These are phyloP conservation scores for Hydrolagus colliei DNA, from an alignment of 2,797 vertebrate genomes.

Conservation along the genomic window DNA sequence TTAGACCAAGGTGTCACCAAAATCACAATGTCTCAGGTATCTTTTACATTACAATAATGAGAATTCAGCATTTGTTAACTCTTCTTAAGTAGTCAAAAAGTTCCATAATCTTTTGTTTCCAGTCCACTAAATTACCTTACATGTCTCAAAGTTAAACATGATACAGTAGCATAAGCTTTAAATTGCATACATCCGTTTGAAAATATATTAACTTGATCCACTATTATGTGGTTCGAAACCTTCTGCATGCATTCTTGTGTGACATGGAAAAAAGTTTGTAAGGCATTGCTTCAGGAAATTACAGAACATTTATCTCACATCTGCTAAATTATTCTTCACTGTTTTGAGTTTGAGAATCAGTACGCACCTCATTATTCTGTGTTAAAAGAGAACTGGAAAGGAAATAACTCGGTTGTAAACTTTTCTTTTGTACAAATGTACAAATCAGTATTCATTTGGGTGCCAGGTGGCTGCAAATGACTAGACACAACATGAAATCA, in stretches of 20 bases:
- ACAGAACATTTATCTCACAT: slow-evolving; percentile 37
- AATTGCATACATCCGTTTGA: slow-evolving; percentile 27
- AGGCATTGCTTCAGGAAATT: slow-evolving; percentile 42
- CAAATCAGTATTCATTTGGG: slow-evolving; percentile 27
- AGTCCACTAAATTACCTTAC: slow-evolving; percentile 27
- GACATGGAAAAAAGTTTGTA: slow-evolving; percentile 38
- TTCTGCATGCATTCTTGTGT: slow-evolving; percentile 39
- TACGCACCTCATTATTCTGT: slow-evolving; percentile 35
- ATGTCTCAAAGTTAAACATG: slow-evolving; percentile 24
- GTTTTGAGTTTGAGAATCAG: slow-evolving; percentile 33
- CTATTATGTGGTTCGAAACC: slow-evolving; percentile 32
- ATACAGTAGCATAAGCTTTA: slow-evolving; percentile 29
- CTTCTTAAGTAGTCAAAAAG: slow-evolving; percentile 6
- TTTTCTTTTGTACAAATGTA: slow-evolving; percentile 34
- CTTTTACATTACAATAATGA: not conserved
- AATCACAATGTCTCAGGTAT: not conserved
- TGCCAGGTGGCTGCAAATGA: slow-evolving; percentile 29
- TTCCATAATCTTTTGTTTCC: slow-evolving; percentile 27
- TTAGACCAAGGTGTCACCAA: not conserved
- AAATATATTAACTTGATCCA: slow-evolving; percentile 31
- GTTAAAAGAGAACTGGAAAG: slow-evolving; percentile 36
- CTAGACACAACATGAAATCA: slow-evolving; percentile 37
- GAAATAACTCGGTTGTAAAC: slow-evolving; percentile 40
- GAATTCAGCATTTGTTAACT: slow-evolving; percentile 10
- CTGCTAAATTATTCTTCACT: slow-evolving; percentile 39